Conservation (phyloP, 2,113 vertebrate genomes). For the Tachysurus fulvidraco region DNA sequence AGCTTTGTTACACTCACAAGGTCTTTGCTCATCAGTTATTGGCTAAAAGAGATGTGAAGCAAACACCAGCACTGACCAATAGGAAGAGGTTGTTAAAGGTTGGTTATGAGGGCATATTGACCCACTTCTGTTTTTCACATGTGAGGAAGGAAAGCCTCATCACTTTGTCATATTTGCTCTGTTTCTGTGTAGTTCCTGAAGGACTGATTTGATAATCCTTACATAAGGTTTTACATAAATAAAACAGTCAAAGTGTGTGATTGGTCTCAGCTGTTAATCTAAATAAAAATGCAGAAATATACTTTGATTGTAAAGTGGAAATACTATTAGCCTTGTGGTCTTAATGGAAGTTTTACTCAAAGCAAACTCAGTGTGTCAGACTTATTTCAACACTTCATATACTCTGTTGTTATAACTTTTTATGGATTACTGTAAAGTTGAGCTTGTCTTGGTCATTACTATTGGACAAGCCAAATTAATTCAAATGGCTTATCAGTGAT, state of each 20-base stretch:
- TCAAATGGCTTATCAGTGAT: neutral
- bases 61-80: slow-evolving; percentile 41
- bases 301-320: neutral
- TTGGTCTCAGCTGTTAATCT: neutral
- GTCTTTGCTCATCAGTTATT: slow-evolving; percentile 26
- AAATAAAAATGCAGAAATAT: neutral
- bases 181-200: neutral
- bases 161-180: slow-evolving; percentile 9
- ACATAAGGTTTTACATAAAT: slow-evolving; percentile 1
- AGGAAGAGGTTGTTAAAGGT: slow-evolving; percentile 20
- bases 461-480: neutral
- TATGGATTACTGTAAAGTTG: neutral
- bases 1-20: neutral
- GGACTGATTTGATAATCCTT: slow-evolving; percentile 2
- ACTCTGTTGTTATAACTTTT: neutral
- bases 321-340: neutral
- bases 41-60: slow-evolving; percentile 19
- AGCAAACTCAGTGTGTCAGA: neutral
- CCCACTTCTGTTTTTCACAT: slow-evolving; percentile 50
- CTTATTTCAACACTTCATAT: neutral
- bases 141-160: slow-evolving; percentile 37
- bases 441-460: neutral
- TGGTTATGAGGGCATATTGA: slow-evolving; percentile 55
- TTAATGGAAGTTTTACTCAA: neutral
- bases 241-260: neutral